Conservation (phyloP, 2,113 vertebrate species). For the Petaurus breviceps region DNA sequence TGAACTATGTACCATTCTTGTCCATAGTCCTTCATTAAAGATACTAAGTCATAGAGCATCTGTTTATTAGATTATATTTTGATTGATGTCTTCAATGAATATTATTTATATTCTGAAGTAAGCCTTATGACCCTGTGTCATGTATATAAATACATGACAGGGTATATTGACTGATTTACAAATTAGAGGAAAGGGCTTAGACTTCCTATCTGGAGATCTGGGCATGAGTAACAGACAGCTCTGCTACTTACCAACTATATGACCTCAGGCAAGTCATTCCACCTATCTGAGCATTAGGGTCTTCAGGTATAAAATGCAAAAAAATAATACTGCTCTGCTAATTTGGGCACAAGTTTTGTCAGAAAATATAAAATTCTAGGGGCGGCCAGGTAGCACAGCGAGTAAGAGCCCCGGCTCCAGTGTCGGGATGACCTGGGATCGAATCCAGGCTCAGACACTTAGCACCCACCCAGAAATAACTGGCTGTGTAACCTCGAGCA, state of each 20-base stretch:
- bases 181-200: neutral
- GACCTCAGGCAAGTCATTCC: neutral
- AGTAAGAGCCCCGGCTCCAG: no score
- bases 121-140: neutral
- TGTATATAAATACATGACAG: neutral
- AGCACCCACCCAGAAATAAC: no score
- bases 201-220: neutral
- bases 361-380: neutral
- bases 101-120: conserved; percentile 40
- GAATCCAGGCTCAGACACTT: no score
- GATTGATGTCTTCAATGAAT: conserved; percentile 44
- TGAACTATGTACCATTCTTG: conserved; percentile 17
- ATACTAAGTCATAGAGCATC: conserved; percentile 21
- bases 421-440: no score
- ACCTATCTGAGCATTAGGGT: neutral
- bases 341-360: neutral
- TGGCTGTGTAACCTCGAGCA: no score
- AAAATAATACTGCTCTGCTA: neutral
- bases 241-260: neutral
- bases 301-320: neutral
- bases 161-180: neutral
- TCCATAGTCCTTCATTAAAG: conserved; percentile 19
- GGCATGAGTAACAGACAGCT: neutral
- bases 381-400: no score
- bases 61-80: conserved; percentile 41